Conservation (phyloP, 2,888 invertebrate genomes). For the Synanthedon tipuliformis region DNA sequence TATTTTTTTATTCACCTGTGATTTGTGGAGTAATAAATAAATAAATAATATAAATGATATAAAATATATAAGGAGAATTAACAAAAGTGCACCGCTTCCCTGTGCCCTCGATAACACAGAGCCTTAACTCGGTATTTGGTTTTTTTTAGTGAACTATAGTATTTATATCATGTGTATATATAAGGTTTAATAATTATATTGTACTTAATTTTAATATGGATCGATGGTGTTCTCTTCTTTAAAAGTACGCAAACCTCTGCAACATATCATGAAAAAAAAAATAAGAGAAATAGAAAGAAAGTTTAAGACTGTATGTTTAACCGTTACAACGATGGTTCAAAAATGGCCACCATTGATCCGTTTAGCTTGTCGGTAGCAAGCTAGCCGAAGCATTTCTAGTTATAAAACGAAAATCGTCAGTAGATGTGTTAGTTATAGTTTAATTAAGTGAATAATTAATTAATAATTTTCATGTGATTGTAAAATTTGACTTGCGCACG, state of each 20-base stretch:
- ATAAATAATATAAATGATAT: background rate
- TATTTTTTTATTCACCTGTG: constrained; percentile 22
- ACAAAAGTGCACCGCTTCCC: constrained; percentile 29
- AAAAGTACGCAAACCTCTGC: background rate
- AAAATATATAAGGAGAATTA: background rate
- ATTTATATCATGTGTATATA: constrained; percentile 37
- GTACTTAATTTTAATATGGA: constrained; percentile 57
- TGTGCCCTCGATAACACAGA: constrained; percentile 23
- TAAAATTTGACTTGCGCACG: constrained; percentile 25
- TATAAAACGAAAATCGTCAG: constrained; percentile 38
- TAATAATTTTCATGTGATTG: background rate
- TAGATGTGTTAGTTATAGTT: constrained; percentile 33
- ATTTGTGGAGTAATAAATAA: constrained; percentile 8
- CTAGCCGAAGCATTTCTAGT: constrained; percentile 68
- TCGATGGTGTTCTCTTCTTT: constrained; percentile 23
- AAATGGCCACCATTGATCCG: constrained; percentile 14
- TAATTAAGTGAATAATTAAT: constrained; percentile 16
- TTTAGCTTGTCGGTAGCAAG: constrained; percentile 62
- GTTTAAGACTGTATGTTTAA: background rate
- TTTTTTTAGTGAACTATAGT: constrained; percentile 33
- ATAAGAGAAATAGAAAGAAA: background rate
- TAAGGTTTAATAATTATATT: constrained; percentile 57
- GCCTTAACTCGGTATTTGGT: constrained; percentile 52
- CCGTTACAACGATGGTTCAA: background rate
- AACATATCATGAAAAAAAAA: background rate